These are phyloP conservation scores for Cetonia aurata DNA, from an alignment of 2,888 invertebrate species.

Conservation along the genomic window DNA sequence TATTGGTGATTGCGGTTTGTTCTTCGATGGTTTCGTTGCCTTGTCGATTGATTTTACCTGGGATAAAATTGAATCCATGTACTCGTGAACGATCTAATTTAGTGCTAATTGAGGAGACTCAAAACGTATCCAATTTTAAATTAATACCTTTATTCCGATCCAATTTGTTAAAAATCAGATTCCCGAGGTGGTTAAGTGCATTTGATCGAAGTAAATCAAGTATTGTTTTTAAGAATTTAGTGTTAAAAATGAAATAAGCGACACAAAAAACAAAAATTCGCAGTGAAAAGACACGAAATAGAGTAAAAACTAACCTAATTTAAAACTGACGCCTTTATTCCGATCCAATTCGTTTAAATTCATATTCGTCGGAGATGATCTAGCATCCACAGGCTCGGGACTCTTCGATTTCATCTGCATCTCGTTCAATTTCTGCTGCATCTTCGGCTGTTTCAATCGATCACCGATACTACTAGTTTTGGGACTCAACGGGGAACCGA, in stretches of 20 bases:
- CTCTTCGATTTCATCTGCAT: conserved; percentile 52
- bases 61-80: background rate
- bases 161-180: too few relatives aligned
- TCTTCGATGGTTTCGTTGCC: conserved; percentile 35
- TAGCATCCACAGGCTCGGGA: conserved; percentile 33
- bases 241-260: too few relatives aligned
- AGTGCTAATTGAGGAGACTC: too few relatives aligned
- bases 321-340: conserved; percentile 52
- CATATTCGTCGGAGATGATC: conserved; percentile 39
- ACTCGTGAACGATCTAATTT: too few relatives aligned
- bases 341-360: conserved; percentile 21
- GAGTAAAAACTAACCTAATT: conserved; percentile 53
- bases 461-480: conserved; percentile 60
- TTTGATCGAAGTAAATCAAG: too few relatives aligned
- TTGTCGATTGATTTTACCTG: conserved; percentile 44
- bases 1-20: conserved; percentile 9
- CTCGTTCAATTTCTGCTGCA: conserved; percentile 57
- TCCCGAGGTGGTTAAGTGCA: too few relatives aligned
- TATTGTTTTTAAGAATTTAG: too few relatives aligned
- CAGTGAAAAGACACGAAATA: background rate
- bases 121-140: too few relatives aligned
- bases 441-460: conserved; percentile 62
- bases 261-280: too few relatives aligned
- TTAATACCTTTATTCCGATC: too few relatives aligned
- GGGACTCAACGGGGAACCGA: conserved; percentile 35